Evolutionary conservation across 53 echinoderm and acorn worm genomes (phyloP).

Genomic region (Stichopus horrens): DNA sequence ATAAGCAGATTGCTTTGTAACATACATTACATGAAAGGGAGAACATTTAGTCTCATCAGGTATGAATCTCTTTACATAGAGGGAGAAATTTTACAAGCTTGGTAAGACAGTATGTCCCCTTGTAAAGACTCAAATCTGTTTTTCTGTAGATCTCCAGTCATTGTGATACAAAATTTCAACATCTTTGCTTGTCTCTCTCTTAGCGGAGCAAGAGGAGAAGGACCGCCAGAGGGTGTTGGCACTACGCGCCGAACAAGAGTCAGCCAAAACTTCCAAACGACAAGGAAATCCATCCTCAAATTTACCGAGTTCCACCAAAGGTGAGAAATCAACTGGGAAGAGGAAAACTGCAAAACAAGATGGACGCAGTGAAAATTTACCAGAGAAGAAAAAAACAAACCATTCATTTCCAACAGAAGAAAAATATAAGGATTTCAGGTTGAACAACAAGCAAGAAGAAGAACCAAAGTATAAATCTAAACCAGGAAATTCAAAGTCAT

Average conservation of each 20-base stretch:
- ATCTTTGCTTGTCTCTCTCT: neutral
- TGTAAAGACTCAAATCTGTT: no score
- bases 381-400: neutral
- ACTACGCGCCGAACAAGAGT: constrained; percentile 44
- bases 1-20: no score
- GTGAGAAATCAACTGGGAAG: constrained; percentile 1
- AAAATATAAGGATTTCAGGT: neutral
- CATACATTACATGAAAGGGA: no score
- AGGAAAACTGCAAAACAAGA: neutral
- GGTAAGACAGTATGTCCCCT: no score
- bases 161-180: neutral
- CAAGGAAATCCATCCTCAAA: neutral
- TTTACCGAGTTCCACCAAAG: neutral
- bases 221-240: constrained; percentile 47
- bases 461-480: neutral
- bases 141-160: no score
- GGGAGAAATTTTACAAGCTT: no score
- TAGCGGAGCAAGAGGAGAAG: constrained; percentile 50
- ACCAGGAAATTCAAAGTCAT: neutral
- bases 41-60: no score
- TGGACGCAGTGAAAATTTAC: neutral
- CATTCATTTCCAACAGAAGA: neutral
- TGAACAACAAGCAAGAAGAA: neutral
- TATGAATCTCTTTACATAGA: no score
- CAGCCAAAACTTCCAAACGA: neutral